Evolutionary conservation across 2,113 vertebrate genomes (phyloP).

Genomic region (Gobiocypris rarus): DNA sequence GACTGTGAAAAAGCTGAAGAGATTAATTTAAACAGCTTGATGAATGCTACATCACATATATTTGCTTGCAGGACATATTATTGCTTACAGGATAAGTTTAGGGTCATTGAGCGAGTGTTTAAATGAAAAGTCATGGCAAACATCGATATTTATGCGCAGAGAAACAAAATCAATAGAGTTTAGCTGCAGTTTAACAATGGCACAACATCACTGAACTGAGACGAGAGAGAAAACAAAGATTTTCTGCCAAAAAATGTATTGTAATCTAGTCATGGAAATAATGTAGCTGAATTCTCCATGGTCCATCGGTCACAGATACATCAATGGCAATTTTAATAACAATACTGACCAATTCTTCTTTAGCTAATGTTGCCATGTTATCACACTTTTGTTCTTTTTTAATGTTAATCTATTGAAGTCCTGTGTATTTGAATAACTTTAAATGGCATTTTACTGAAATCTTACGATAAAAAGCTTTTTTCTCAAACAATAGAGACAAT

Average conservation of each 20-base stretch:
- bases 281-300: background rate
- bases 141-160: background rate
- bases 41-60: background rate
- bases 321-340: background rate
- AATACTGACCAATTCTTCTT: background rate
- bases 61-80: background rate
- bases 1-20: background rate
- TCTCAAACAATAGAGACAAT: background rate
- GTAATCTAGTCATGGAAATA: constrained; percentile 15
- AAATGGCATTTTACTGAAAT: background rate
- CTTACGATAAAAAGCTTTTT: background rate
- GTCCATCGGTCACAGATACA: background rate
- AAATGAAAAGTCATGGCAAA: constrained; percentile 2
- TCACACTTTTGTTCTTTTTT: background rate
- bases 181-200: constrained; percentile 16
- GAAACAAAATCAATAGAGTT: constrained; percentile 39
- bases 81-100: constrained; percentile 24
- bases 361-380: background rate
- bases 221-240: constrained; percentile 23
- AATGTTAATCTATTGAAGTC: background rate
- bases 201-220: background rate
- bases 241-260: constrained; percentile 9
- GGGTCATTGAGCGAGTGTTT: constrained; percentile 9
- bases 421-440: background rate
- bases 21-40: background rate